phyloP scores from a whole-genome alignment of 2,113 vertebrate genomes.

The Tursiops truncatus region DNA sequence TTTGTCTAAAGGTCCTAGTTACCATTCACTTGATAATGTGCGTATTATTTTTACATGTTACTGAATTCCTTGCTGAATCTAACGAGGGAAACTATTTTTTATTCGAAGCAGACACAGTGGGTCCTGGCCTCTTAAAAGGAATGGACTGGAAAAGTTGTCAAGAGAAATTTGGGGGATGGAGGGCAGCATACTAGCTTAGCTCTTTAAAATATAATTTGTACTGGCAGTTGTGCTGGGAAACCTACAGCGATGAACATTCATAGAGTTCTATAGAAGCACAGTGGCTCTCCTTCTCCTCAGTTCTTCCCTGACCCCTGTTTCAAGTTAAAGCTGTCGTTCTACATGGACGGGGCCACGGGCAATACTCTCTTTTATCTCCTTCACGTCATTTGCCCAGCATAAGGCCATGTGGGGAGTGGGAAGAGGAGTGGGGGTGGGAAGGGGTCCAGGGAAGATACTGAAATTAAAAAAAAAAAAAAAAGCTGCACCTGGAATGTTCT shows the following conservation, averaged over 20 bases:
- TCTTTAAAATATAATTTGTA: neutral
- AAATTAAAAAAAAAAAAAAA: neutral
- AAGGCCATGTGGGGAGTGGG: neutral
- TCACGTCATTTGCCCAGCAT: neutral
- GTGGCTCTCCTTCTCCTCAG: neutral
- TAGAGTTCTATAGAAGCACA: neutral
- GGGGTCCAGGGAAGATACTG: neutral
- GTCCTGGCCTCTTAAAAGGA: conserved; percentile 33
- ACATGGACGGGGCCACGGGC: neutral
- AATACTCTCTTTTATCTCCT: neutral
- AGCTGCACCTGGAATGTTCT: conserved; percentile 36
- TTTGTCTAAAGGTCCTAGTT: conserved; percentile 79
- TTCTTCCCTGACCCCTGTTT: fast-evolving
- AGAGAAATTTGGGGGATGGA: neutral
- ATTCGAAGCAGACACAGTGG: conserved; percentile 57
- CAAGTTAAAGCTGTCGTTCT: neutral
- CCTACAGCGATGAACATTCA: fast-evolving
- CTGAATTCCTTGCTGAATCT: conserved; percentile 67
- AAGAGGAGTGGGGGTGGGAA: neutral
- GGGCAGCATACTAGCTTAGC: neutral
- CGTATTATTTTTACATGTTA: conserved; percentile 64
- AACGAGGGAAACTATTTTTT: conserved; percentile 55
- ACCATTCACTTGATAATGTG: conserved; percentile 77
- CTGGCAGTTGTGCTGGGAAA: neutral
- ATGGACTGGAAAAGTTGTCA: neutral